These are phyloP conservation scores for Syrista parreyssii DNA, from an alignment of 2,888 invertebrate species.

Conservation along the genomic window DNA sequence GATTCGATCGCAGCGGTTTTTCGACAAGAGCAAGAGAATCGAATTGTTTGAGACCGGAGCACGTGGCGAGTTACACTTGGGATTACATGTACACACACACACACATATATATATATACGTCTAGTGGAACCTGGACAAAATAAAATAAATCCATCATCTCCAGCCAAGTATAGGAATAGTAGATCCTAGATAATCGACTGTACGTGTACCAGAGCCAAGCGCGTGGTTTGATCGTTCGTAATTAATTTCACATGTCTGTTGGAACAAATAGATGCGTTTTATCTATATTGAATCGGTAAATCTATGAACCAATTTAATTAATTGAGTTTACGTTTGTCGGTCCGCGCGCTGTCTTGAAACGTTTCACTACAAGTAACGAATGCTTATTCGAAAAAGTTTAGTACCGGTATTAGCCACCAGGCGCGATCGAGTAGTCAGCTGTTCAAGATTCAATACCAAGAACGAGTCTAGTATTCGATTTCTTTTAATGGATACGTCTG, in stretches of 20 bases:
- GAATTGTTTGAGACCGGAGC: neutral
- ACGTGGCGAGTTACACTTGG: neutral
- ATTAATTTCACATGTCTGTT: slow-evolving; percentile 20
- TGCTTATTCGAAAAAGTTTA: neutral
- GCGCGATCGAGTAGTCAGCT: neutral
- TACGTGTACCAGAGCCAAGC: neutral
- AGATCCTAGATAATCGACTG: neutral
- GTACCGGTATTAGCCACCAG: neutral
- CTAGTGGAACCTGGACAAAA: neutral
- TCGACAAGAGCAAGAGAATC: neutral
- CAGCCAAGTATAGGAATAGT: neutral
- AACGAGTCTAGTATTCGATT: neutral
- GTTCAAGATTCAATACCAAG: neutral
- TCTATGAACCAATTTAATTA: slow-evolving; percentile 23
- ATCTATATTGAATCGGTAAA: slow-evolving; percentile 22
- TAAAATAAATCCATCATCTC: neutral
- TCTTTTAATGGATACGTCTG: neutral
- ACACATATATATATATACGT: neutral
- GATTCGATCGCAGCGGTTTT: too few relatives aligned
- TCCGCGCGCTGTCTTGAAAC: neutral
- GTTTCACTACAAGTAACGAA: neutral
- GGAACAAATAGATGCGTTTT: slow-evolving; percentile 18
- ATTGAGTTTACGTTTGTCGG: slow-evolving; percentile 19
- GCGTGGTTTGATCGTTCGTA: slow-evolving; percentile 13
- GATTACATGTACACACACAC: neutral